phyloP scores from a whole-genome alignment of 2,113 vertebrate genomes.

The Cochlearius cochlearius region DNA sequence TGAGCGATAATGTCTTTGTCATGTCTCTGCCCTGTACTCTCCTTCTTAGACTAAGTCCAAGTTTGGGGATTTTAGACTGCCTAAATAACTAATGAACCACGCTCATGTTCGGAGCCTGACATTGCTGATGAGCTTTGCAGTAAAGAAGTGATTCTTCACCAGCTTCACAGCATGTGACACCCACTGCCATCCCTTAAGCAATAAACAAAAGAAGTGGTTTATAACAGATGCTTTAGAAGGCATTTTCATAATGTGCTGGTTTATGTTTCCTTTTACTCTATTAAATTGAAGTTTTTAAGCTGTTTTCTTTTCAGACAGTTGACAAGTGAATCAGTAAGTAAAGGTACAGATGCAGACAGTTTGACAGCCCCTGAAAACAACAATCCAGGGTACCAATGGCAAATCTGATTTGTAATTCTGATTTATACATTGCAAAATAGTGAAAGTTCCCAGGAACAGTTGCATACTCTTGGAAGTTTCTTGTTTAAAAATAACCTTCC shows the following conservation, averaged over 20 bases:
- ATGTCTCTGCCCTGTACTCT: background rate
- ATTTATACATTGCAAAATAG: background rate
- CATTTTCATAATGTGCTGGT: background rate
- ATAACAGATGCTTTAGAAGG: background rate
- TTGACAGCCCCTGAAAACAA: background rate
- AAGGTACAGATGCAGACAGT: background rate
- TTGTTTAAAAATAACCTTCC: background rate
- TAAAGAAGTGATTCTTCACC: background rate
- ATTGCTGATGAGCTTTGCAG: background rate
- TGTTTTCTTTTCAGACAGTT: background rate
- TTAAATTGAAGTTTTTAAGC: background rate
- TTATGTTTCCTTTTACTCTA: constrained; percentile 15
- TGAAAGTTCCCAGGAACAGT: background rate
- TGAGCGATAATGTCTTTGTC: background rate
- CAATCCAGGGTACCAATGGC: background rate
- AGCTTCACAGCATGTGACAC: background rate
- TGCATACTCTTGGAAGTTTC: background rate
- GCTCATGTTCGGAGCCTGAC: background rate
- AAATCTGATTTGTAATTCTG: constrained; percentile 14
- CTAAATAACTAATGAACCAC: background rate
- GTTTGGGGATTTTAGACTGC: background rate
- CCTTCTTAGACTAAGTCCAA: background rate
- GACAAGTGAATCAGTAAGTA: background rate
- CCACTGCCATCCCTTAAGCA: background rate
- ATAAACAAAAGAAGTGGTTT: background rate